Base-by-base conservation (phyloP, 2,888 invertebrate genomes). In the Noctua janthina region DNA sequence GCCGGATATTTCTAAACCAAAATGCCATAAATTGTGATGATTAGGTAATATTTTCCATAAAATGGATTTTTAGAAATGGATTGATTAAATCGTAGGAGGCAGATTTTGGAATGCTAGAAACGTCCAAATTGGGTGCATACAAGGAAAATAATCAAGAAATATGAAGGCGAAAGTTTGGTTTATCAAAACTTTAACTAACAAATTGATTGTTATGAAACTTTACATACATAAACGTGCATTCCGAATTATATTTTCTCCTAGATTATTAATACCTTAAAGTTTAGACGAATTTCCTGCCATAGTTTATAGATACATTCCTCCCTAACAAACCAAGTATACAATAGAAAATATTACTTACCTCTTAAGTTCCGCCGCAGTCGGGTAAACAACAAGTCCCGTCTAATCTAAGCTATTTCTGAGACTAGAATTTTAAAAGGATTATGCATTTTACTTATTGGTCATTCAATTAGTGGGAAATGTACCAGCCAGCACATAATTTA, bases 401-500 rank as follows among this genome's bases (percentile, higher is more conserved):
- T 72, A 62, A 75, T 77, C 69, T 70, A 35, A 87, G 54, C 54
- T 70, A 81, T 76, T 77, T 56, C 69, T 0, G 51, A 13, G n/a
- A 73, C 54, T 64, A 70, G 77, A 77, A 86, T 81, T 78, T 87
- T 84, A 84, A 77, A 80, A 62, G 49, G 39, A 54, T 71, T 66
- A 78, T 76, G 78, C 70, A 85, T 85, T 81, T 35, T 39, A 68
- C 64, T 74, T 66, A 68, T 70, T 66, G 35, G 75, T 74, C 74
- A 81, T 78, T 59, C 76, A 81, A 66, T 74, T 79, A 85, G 54
- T 78, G 76, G 70, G 79, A 87, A 85, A 78, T 73, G 74, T 77
- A 84, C 77, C 54, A 74, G 66, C 43, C 49, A 75, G 46, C 66
- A 62, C 76, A 72, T 82, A 29, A 70, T 82, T 83, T 83, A 78